A percentile compares a stretch with the other conserved stretches of the same genome.
These are phyloP conservation scores for Menura novaehollandiae DNA, from an alignment of 2,113 vertebrate species.

Conservation along the genomic window DNA sequence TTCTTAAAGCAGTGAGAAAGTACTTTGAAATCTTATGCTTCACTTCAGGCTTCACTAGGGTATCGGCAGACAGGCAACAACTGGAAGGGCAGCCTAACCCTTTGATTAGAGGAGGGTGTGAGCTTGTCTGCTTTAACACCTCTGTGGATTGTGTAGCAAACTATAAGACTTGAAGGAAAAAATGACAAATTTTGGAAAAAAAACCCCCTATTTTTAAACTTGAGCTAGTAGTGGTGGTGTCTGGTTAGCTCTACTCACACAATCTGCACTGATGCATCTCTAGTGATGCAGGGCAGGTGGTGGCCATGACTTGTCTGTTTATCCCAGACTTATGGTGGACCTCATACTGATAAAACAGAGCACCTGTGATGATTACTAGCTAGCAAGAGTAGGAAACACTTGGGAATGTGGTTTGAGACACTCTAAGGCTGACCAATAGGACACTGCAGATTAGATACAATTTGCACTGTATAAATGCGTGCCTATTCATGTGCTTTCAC, in stretches of 20 bases:
- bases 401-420: neutral
- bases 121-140: neutral
- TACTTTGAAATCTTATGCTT: neutral
- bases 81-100: neutral
- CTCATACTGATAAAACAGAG: neutral
- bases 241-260: neutral
- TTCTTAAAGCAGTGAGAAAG: neutral
- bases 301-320: fast-evolving
- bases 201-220: neutral
- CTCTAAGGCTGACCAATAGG: neutral
- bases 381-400: neutral
- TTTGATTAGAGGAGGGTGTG: neutral
- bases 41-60: neutral
- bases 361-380: neutral
- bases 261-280: neutral
- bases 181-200: neutral
- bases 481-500: neutral
- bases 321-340: neutral
- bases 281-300: neutral
- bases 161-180: neutral
- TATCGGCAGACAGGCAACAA: neutral
- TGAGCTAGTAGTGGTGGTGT: neutral
- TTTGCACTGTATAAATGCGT: neutral
- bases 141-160: neutral
- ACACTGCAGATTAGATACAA: neutral